Evolutionary conservation across 2,113 vertebrate genomes (phyloP).

Genomic region (Dissostichus mawsoni): DNA sequence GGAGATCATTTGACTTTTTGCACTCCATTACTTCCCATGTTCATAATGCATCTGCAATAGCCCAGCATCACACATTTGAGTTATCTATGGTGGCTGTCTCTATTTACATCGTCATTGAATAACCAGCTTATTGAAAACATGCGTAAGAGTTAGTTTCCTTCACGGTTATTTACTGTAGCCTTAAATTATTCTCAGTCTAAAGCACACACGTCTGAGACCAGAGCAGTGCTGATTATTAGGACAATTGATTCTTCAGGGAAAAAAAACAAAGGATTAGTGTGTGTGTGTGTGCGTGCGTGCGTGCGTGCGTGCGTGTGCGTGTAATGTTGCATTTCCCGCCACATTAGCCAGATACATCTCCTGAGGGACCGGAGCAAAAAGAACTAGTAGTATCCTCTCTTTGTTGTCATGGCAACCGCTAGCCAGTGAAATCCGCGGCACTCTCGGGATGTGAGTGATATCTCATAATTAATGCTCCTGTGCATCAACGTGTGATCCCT

Average conservation of each 20-base stretch:
- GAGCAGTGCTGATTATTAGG: conserved; percentile 63
- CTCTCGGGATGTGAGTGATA: conserved; percentile 21
- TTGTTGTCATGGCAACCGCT: conserved; percentile 81
- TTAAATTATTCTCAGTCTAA: conserved; percentile 49
- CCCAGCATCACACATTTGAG: background rate
- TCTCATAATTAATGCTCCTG: conserved; percentile 33
- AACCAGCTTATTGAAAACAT: conserved; percentile 15
- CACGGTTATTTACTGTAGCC: conserved; percentile 8
- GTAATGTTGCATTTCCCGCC: conserved; percentile 78
- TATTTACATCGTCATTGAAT: conserved; percentile 25
- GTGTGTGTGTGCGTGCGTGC: conserved; percentile 5
- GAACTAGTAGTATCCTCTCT: conserved; percentile 71
- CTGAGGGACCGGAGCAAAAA: conserved; percentile 62
- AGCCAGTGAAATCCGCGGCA: conserved; percentile 65
- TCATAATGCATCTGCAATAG: conserved; percentile 1
- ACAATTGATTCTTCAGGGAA: conserved; percentile 74
- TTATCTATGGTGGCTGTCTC: background rate
- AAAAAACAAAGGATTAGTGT: conserved; percentile 60
- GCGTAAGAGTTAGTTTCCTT: conserved; percentile 1
- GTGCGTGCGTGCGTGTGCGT: background rate
- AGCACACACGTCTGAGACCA: conserved; percentile 51
- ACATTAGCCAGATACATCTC: conserved; percentile 81
- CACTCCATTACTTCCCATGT: background rate
- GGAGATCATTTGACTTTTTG: conserved; percentile 9
- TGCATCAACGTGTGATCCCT: conserved; percentile 3